These are phyloP conservation scores for Tenualosa thibaudeaui DNA, from an alignment of 2,797 vertebrate species.

Conservation along the genomic window DNA sequence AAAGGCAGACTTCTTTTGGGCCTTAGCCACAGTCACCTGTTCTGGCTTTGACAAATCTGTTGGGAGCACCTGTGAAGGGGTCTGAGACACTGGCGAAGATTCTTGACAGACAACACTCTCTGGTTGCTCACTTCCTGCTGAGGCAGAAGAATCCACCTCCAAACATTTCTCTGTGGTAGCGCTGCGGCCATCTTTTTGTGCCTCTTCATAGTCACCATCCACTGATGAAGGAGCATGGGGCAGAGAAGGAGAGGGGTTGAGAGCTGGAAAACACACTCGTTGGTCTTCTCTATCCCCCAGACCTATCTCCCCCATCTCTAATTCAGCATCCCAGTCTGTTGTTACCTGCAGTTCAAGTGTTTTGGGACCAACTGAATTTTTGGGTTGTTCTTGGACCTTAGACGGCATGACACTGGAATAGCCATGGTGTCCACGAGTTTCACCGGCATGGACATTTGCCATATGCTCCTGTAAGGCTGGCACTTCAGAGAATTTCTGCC, in stretches of 20 bases:
- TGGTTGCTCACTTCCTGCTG: neutral
- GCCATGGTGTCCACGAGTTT: constrained; percentile 44
- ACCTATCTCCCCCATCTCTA: constrained; percentile 66
- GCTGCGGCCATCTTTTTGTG: constrained; percentile 41
- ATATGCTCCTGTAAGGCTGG: constrained; percentile 77
- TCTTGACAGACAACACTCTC: constrained; percentile 23
- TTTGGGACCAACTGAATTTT: constrained; percentile 36
- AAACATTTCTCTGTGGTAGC: neutral
- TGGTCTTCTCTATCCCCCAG: constrained; percentile 65
- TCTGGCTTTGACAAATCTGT: neutral
- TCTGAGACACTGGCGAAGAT: constrained; percentile 27
- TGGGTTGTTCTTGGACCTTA: constrained; percentile 61
- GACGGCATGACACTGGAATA: constrained; percentile 68
- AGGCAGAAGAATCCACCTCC: neutral
- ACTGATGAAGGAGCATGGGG: constrained; percentile 52
- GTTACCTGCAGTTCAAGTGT: constrained; percentile 60
- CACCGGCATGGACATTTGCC: constrained; percentile 64
- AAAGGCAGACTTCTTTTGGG: neutral
- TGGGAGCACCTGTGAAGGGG: constrained; percentile 28
- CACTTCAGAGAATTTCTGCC: constrained; percentile 71
- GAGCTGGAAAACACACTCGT: constrained; percentile 73
- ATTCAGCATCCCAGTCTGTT: constrained; percentile 76
- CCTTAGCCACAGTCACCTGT: neutral
- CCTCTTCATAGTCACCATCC: constrained; percentile 52
- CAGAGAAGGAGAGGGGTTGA: constrained; percentile 76